A percentile compares a stretch with the other conserved stretches of the same genome.
Evolutionary conservation across 2,113 vertebrate genomes (phyloP).

Genomic region (Alethe castanea): DNA sequence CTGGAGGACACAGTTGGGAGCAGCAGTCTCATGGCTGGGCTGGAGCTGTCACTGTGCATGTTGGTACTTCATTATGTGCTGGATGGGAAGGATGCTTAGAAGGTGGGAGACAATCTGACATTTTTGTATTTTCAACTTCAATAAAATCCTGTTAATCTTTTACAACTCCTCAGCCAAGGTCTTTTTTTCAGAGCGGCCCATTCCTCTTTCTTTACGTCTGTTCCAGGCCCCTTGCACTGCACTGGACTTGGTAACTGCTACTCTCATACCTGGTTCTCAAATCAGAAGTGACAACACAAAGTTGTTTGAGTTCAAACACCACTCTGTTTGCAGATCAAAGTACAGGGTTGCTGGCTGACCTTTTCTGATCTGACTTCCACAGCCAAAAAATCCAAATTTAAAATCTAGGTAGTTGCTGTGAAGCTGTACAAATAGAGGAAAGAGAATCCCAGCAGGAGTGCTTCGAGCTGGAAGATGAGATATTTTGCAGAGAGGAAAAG

Average conservation of each 20-base stretch:
- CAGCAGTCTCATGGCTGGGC: not conserved
- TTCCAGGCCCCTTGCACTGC: not conserved
- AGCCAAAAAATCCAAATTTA: not conserved
- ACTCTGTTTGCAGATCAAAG: not conserved
- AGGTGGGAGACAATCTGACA: slow-evolving; percentile 10
- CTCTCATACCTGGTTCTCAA: not conserved
- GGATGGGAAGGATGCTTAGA: not conserved
- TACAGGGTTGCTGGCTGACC: not conserved
- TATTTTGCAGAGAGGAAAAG: not conserved
- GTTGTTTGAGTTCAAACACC: not conserved
- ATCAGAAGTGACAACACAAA: not conserved
- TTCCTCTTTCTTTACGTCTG: not conserved
- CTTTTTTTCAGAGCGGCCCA: not conserved
- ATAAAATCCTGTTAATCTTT: slow-evolving; percentile 50
- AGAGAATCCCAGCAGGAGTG: not conserved
- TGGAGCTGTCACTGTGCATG: slow-evolving; percentile 21
- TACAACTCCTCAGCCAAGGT: not conserved
- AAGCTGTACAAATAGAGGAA: not conserved
- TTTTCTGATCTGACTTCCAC: not conserved
- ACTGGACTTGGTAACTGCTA: not conserved
- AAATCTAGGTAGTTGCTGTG: not conserved
- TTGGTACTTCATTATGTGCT: not conserved
- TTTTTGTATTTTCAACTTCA: slow-evolving; percentile 34
- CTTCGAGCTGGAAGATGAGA: not conserved
- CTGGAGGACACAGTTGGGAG: not conserved